These are phyloP conservation scores for Morone saxatilis DNA, from an alignment of 2,113 vertebrate species.

Conservation along the genomic window DNA sequence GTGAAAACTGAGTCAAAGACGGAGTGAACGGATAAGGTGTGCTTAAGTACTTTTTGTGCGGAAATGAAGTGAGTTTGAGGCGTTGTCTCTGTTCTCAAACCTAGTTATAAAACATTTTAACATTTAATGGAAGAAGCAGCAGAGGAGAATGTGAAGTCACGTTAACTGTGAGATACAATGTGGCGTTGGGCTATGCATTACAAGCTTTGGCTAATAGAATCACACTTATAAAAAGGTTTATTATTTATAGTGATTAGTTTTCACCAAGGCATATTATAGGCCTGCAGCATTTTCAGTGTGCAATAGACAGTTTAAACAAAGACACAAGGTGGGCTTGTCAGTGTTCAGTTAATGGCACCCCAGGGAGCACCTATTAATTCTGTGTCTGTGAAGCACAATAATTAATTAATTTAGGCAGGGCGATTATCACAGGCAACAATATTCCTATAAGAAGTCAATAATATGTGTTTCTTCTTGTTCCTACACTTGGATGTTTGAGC, in stretches of 20 bases:
- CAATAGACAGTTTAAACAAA: background rate
- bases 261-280: background rate
- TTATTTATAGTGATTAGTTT: background rate
- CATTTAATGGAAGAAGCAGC: background rate
- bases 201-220: background rate
- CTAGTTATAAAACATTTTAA: background rate
- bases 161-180: background rate
- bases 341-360: background rate
- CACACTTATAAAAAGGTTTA: background rate
- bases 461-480: no score
- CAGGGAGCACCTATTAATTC: background rate
- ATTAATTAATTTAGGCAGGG: no score
- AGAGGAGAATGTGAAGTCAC: background rate
- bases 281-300: background rate
- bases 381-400: background rate
- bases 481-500: no score
- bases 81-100: no score
- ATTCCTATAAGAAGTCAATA: background rate
- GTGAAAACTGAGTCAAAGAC: no score
- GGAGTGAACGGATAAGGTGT: no score
- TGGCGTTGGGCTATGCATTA: background rate
- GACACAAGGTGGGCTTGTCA: background rate
- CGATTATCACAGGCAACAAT: background rate
- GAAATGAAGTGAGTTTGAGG: no score
- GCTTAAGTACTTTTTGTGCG: no score